Evolutionary conservation across 2,888 invertebrate species (phyloP), one percentile per base, ranked within the genome.

Genomic region (Flexamia atlantica): DNA sequence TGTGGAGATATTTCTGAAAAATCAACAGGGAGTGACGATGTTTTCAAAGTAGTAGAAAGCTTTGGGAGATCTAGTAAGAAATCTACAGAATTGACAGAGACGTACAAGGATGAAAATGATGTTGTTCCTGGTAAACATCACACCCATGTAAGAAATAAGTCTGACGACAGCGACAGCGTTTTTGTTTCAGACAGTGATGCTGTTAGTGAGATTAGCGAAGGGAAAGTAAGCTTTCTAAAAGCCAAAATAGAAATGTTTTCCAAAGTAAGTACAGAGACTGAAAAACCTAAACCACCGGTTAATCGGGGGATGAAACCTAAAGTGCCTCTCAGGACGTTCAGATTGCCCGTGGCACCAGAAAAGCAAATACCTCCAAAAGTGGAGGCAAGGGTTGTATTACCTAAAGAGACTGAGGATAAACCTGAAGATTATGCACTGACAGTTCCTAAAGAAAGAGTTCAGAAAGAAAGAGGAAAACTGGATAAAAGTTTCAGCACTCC

Each of bases 401-500:
- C 89, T 83, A 89, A 89, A 40, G 90, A 90, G 83, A 89, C 90
- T 0, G 90, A 90, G 1, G 90, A 90, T 82, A 64, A 60, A 25
- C 25, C 30, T 40, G 12, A 5, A 57, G 64, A 57, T 36, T 32
- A 0, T 12, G 1, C 23, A 30, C 10, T 53, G 9, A n/a, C 46
- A 20, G 68, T 68, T 76, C 76, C 81, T 50, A n/a, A 23, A 60
- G 81, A 79, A 36, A 81, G 74, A 83, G 40, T 76, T 30, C 60
- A 50, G 46, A 89, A 89, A 83, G 90, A 90, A 70, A 89, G 92
- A 40, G 94, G 94, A 0, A 92, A 93, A 86, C 90, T 96, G 80
- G 96, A 96, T 90, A 96, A 96, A 90, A 95, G 95, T 88, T 94
- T 95, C 89, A 96, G 96, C 87, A 95, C 96, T n/a, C 96, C 96